phyloP scores from a whole-genome alignment of 2,797 vertebrate species.

The Poeciliopsis gracilis region DNA sequence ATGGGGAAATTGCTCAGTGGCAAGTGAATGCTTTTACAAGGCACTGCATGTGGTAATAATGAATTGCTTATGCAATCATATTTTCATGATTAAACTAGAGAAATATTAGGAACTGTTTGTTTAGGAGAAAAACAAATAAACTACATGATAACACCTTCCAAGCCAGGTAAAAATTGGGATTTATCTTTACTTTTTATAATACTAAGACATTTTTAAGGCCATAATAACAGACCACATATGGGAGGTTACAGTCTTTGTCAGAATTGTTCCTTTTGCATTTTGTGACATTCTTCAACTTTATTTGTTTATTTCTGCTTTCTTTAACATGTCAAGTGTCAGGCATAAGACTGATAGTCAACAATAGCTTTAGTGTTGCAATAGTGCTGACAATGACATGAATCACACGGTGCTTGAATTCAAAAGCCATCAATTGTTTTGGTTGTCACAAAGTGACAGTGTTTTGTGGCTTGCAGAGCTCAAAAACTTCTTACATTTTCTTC shows the following conservation, averaged over 20 bases:
- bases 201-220: not conserved
- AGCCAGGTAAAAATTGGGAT: not conserved
- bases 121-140: not conserved
- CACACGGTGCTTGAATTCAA: constrained; percentile 26
- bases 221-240: not conserved
- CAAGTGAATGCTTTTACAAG: not conserved
- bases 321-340: constrained; percentile 41
- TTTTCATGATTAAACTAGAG: not conserved
- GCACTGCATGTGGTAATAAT: not conserved
- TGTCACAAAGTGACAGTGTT: constrained; percentile 47
- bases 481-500: constrained; percentile 26
- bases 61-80: not conserved
- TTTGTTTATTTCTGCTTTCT: constrained; percentile 32
- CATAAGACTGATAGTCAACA: constrained; percentile 34
- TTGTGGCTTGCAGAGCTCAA: constrained; percentile 39
- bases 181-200: not conserved
- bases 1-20: not conserved
- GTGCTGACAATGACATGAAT: constrained; percentile 32
- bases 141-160: not conserved
- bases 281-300: constrained; percentile 7
- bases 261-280: not conserved
- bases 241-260: not conserved
- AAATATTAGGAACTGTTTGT: not conserved
- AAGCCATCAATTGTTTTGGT: constrained; percentile 41
- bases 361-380: constrained; percentile 26